Base-by-base conservation (phyloP, 53 echinoderm and acorn worm species). In the Echinometra lucunter region DNA sequence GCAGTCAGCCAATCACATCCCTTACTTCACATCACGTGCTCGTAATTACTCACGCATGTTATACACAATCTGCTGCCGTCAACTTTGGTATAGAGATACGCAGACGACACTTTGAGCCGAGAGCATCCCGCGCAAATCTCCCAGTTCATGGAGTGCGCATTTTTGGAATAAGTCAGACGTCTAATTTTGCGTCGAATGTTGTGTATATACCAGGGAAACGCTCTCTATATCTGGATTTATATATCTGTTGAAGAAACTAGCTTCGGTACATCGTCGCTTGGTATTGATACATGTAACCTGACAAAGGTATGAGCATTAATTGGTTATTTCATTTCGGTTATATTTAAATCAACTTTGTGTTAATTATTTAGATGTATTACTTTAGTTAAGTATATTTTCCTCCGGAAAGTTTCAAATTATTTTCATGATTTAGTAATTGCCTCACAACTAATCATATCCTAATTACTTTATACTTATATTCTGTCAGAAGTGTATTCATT, bases 101-200 rank as follows among this genome's bases (percentile, higher is more conserved):
- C 89, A 89, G 89, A 89, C 89, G 89, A 89, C 89, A 89, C 58
- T 56, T 55, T 89, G 58, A 89, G 89, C 49, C 49, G 53, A 45
- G 15, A 49, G 85, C 85, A 85, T 85, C 85, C 85, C 45, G 85
- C 47, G 1, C 44, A 85, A 49, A 85, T 85, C 85, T 85, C 49
- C 49, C 89, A 89, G 89, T 60, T 89, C 60, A 21, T 13, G 89
- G 89, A 89, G 57, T 37, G 60, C 57, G 30, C 58, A 89, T 89
- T 89, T 89, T 89, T 89, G 89, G 89, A 89, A 89, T 89, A 89
- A 89, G 89, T 60, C 89, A 89, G 60, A 16, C 89, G 89, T 37
- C 35, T 34, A 23, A 89, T 60, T 47, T 85, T 85, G 63, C 63
- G 9, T 37, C 60, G 58, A 90, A 5, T 90, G 90, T 53, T 53